Evolutionary conservation across 1,140 invertebrate species (phyloP).

Genomic region (Hetaerina americana): DNA sequence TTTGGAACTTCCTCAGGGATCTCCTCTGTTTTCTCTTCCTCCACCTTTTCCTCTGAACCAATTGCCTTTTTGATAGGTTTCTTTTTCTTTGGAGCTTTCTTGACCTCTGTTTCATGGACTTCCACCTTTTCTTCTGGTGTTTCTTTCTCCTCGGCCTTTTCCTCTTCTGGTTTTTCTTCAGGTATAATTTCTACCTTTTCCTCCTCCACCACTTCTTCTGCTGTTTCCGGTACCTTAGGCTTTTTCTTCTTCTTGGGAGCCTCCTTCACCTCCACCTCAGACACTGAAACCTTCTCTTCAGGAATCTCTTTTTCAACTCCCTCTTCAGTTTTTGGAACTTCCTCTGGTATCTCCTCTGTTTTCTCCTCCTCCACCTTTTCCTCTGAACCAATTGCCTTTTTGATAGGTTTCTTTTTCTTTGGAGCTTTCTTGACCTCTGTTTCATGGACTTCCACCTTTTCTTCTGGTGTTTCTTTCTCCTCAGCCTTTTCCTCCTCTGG

Average conservation of each 20-base stretch:
- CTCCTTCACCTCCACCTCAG: neutral
- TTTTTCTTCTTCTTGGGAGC: neutral
- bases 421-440: conserved; percentile 1
- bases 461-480: conserved; percentile 2
- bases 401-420: neutral
- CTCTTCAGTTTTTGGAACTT: conserved; percentile 13
- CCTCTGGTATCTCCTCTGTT: conserved; percentile 18
- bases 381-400: too few relatives aligned
- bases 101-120: neutral
- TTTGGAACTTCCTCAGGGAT: conserved; percentile 7
- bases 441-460: neutral
- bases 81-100: neutral
- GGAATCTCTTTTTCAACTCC: conserved; percentile 20
- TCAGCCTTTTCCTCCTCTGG: conserved; percentile 7
- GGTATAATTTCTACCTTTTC: neutral
- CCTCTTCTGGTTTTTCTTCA: neutral
- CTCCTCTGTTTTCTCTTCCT: conserved; percentile 14
- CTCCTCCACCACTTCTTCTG: conserved; percentile 3
- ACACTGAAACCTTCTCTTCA: conserved; percentile 24
- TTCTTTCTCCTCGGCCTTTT: neutral
- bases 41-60: conserved; percentile 6
- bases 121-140: neutral
- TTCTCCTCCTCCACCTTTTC: conserved; percentile 17
- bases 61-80: conserved; percentile 10
- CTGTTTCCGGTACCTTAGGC: conserved; percentile 5